Evolutionary conservation across 2,797 vertebrate species (phyloP).

Genomic region (Botia kubotai): DNA sequence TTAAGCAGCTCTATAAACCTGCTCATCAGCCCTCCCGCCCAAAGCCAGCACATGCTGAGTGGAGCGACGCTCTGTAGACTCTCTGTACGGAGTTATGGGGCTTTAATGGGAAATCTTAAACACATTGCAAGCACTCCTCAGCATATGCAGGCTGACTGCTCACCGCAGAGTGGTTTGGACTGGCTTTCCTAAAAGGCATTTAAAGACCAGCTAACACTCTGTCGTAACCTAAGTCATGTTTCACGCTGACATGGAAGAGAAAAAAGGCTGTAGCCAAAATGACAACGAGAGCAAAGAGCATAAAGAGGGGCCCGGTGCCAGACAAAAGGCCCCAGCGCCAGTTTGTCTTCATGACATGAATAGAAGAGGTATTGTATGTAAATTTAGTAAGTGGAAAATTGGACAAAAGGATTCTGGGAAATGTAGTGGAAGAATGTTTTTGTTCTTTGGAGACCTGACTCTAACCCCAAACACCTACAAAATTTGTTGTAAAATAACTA

Average conservation of each 20-base stretch:
- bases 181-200: conserved; percentile 35
- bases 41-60: conserved; percentile 54
- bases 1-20: conserved; percentile 62
- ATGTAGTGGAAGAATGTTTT: conserved; percentile 19
- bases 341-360: conserved; percentile 15
- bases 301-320: conserved; percentile 1
- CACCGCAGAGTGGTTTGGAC: conserved; percentile 57
- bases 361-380: conserved; percentile 6
- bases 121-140: conserved; percentile 53
- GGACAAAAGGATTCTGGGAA: conserved; percentile 27
- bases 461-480: background rate
- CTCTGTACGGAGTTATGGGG: conserved; percentile 60
- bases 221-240: conserved; percentile 32
- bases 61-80: conserved; percentile 53
- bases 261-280: background rate
- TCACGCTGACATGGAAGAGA: background rate
- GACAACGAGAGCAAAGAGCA: conserved; percentile 1
- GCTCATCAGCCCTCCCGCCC: conserved; percentile 48
- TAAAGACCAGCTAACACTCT: conserved; percentile 43
- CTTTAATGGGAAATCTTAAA: conserved; percentile 64
- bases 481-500: background rate
- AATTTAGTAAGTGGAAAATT: background rate
- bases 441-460: background rate
- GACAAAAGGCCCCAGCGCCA: background rate
- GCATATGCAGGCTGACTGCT: conserved; percentile 40